Evolutionary conservation across 2,113 vertebrate species (phyloP).

Genomic region (Lontra canadensis): DNA sequence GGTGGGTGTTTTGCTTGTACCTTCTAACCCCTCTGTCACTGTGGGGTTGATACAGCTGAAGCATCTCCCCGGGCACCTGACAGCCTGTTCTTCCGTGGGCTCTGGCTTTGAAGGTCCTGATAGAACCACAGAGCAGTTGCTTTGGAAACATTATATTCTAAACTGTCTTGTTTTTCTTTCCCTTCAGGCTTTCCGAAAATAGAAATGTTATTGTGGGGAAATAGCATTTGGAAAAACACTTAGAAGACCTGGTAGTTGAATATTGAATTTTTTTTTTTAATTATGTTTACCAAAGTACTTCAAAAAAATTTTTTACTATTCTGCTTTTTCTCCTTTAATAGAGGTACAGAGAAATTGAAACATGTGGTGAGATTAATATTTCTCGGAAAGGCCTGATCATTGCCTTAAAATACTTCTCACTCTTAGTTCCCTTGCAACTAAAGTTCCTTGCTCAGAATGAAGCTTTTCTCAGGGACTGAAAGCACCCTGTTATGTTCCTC

Average conservation of each 20-base stretch:
- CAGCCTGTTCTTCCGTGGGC: background rate
- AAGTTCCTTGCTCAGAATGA: background rate
- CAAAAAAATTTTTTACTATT: background rate
- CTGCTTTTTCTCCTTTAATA: background rate
- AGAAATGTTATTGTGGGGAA: slow-evolving; percentile 49
- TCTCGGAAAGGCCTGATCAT: background rate
- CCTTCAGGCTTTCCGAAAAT: slow-evolving; percentile 65
- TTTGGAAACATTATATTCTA: slow-evolving; percentile 42
- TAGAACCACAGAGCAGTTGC: background rate
- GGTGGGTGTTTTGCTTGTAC: background rate
- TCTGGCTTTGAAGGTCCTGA: background rate
- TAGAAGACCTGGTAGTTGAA: background rate
- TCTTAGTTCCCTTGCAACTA: background rate
- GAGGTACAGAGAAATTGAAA: background rate
- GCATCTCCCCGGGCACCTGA: background rate
- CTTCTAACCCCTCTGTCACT: background rate
- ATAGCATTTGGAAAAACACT: slow-evolving; percentile 35
- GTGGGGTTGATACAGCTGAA: background rate
- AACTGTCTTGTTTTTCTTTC: slow-evolving; percentile 61
- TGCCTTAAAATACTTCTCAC: background rate
- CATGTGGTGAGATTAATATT: background rate
- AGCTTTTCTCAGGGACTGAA: background rate
- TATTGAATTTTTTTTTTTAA: background rate
- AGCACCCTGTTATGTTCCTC: background rate
- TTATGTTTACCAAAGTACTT: slow-evolving; percentile 23